Conservation (phyloP, 92 coral and sea anemone species). For the Phenganax marumi region DNA sequence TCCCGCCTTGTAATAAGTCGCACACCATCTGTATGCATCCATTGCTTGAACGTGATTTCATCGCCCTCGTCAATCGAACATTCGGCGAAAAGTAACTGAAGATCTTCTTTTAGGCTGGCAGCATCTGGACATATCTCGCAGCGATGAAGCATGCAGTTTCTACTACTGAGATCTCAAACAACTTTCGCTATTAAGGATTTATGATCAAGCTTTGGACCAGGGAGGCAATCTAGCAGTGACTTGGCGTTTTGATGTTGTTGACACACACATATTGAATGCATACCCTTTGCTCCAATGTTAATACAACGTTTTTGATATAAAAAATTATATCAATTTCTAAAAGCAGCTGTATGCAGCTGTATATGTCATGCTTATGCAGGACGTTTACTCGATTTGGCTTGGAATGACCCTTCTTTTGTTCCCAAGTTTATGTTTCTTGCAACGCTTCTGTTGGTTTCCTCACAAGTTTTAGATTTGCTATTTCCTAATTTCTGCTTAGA, state of each 20-base stretch:
- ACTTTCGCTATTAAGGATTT: slow-evolving; percentile 22
- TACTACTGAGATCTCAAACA: slow-evolving; percentile 10
- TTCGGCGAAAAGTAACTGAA: background rate
- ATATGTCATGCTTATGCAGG: too few species aligned
- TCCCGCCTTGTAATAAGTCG: slow-evolving; percentile 1
- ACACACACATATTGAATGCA: slow-evolving; percentile 38
- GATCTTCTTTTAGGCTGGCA: slow-evolving; percentile 21
- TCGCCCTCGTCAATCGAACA: slow-evolving; percentile 14
- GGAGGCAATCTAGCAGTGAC: slow-evolving; percentile 13
- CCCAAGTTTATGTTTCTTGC: too few species aligned
- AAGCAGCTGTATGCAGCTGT: too few species aligned
- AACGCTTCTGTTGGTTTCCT: too few species aligned
- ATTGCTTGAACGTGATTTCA: slow-evolving; percentile 32
- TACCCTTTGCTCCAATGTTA: slow-evolving; percentile 37
- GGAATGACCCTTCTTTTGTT: too few species aligned
- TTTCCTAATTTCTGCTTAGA: too few species aligned
- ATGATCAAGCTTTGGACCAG: slow-evolving; percentile 23
- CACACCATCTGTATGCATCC: slow-evolving; percentile 24
- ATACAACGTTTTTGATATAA: too few species aligned
- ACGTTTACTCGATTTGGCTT: too few species aligned
- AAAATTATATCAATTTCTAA: too few species aligned
- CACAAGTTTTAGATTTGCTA: too few species aligned
- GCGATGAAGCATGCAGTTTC: slow-evolving; percentile 36
- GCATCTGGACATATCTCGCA: slow-evolving; percentile 34
- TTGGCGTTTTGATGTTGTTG: slow-evolving; percentile 30